These are phyloP conservation scores for Ammodytes dubius DNA, from an alignment of 2,113 vertebrate species.

Conservation along the genomic window DNA sequence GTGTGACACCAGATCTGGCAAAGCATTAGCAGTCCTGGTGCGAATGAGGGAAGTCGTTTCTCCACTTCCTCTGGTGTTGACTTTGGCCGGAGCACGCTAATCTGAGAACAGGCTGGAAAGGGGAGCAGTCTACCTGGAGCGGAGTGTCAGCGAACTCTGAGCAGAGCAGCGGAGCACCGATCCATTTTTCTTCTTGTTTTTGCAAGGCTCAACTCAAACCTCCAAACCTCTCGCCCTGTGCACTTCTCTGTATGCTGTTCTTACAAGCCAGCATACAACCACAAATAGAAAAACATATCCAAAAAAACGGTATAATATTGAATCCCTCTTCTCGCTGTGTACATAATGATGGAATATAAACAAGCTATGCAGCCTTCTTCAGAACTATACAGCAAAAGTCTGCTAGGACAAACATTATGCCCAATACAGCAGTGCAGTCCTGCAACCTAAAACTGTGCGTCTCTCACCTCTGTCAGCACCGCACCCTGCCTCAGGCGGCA, in stretches of 20 bases:
- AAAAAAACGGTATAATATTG: neutral
- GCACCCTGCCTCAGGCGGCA: conserved; percentile 40
- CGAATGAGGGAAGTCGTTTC: conserved; percentile 74
- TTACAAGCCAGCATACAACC: conserved; percentile 19
- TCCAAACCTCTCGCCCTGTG: conserved; percentile 14
- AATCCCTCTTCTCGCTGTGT: neutral
- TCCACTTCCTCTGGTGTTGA: conserved; percentile 73
- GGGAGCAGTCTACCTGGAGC: conserved; percentile 74
- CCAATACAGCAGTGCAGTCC: conserved; percentile 18
- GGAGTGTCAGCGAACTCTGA: conserved; percentile 48
- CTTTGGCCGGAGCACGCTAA: conserved; percentile 73
- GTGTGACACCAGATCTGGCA: conserved; percentile 62
- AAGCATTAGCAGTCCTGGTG: conserved; percentile 70
- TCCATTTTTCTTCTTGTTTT: conserved; percentile 30
- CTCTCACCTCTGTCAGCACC: conserved; percentile 57
- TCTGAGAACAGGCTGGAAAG: conserved; percentile 58
- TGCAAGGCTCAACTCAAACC: conserved; percentile 12
- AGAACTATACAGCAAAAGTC: conserved; percentile 31
- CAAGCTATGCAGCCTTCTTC: conserved; percentile 7
- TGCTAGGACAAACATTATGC: conserved; percentile 17
- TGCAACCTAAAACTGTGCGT: conserved; percentile 44
- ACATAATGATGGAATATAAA: conserved; percentile 2
- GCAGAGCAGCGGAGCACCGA: conserved; percentile 9
- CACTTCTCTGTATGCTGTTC: conserved; percentile 12
- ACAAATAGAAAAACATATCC: conserved; percentile 16